Evolutionary conservation across 1,140 invertebrate genomes (phyloP), one percentile per base, ranked within the genome.

Genomic region (Diachasmimorpha longicaudata): DNA sequence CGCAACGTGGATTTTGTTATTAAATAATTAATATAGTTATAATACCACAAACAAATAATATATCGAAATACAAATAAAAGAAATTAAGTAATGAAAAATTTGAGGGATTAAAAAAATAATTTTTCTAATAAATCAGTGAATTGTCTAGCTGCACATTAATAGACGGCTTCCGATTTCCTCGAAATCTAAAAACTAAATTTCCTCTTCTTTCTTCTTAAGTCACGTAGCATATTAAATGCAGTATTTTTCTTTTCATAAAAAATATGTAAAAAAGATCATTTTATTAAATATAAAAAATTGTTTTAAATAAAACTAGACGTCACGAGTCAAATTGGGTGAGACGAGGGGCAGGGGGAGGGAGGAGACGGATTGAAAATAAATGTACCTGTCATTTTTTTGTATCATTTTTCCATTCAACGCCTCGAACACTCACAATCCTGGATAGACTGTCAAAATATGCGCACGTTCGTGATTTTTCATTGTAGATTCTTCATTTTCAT

Each of bases 371-470:
- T 11, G 44, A 52, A 52, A 52, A 52, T 6, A 8, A 63, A 63
- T 63, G 21, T 63, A 63, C 58, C 58, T 63, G 58, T 25, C 21
- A 31, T 63, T 63, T 63, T 63, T 63, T 63, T 63, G 1, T 63
- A 6, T 25, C 58, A 63, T 63, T 63, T 63, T 52, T 52, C 39
- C 9, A 42, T 42, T 42, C 48, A 63, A 6, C 23, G 1, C 9
- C 4, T 21, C 58, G 19, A 63, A 31, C 14, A 48, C 66, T 75
- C 66, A 39, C 68, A 44, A 72, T 72, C 52, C 16, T 72, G 69
- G 71, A 78, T 78, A 80, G 58, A 79, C 42, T 79, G 80, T 78
- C 79, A 63, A 81, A 81, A 82, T 84, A 82, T 81, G 72, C 72
- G 79, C 77, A 79, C 78, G 66, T 48, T 76, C 19, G 11, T 63